Percentiles rank a stretch among this genome's conserved stretches.
These are phyloP conservation scores for Conus canariensis DNA, from an alignment of 2,888 invertebrate genomes.

Conservation along the genomic window DNA sequence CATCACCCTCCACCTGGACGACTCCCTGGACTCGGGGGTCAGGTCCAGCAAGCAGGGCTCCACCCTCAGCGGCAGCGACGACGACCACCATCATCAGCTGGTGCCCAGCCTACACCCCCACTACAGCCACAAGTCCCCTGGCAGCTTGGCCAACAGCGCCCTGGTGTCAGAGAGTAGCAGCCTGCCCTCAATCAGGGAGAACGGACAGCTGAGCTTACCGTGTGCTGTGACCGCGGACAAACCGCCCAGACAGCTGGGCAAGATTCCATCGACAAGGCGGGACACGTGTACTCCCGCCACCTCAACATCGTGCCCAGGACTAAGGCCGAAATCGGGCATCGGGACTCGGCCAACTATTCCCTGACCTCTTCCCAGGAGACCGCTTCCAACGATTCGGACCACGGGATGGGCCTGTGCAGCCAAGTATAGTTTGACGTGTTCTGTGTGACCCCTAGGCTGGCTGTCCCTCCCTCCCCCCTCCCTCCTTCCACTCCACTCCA, in stretches of 20 bases:
- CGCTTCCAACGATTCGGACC: conserved; percentile 75
- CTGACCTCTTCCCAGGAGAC: conserved; percentile 82
- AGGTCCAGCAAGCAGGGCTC: conserved; percentile 36
- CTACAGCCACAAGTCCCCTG: neutral
- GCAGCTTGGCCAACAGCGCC: conserved; percentile 41
- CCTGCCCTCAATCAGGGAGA: conserved; percentile 47
- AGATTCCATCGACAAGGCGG: conserved; percentile 45
- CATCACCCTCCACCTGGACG: conserved; percentile 39
- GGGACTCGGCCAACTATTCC: conserved; percentile 86
- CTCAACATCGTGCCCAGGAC: conserved; percentile 62
- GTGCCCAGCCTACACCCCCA: neutral
- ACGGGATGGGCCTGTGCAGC: conserved; percentile 80
- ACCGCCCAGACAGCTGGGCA: conserved; percentile 25
- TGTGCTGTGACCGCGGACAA: conserved; percentile 22
- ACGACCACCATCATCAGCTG: conserved; percentile 1
- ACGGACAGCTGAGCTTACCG: conserved; percentile 37
- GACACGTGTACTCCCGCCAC: conserved; percentile 59
- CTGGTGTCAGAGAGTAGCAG: conserved; percentile 43
- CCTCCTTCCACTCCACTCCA: neutral
- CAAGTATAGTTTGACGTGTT: conserved; percentile 60
- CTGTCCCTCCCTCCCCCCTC: neutral
- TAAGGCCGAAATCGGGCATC: conserved; percentile 67
- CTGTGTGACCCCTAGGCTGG: conserved; percentile 5
- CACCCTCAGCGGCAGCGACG: conserved; percentile 39
- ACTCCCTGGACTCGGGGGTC: conserved; percentile 43